Evolutionary conservation across 2,797 vertebrate species (phyloP).

Genomic region (Anguilla obscura): DNA sequence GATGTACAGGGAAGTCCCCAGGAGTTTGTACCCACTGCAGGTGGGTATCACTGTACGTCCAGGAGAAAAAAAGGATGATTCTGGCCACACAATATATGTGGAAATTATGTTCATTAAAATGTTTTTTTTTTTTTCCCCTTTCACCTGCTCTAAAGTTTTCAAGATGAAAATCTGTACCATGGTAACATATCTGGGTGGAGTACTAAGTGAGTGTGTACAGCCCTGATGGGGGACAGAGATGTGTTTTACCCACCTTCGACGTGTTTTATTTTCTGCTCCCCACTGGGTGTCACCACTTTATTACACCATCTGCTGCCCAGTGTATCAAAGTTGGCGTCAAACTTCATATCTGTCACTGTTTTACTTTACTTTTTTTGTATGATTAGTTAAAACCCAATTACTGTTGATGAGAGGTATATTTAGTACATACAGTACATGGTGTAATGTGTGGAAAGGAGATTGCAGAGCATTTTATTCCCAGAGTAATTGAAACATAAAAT

Average conservation of each 20-base stretch:
- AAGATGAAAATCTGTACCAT: neutral
- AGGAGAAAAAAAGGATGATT: neutral
- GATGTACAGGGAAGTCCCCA: neutral
- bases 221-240: too few species aligned
- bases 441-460: neutral
- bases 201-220: neutral
- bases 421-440: neutral
- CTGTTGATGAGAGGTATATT: neutral
- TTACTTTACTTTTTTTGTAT: neutral
- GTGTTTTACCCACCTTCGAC: too few species aligned
- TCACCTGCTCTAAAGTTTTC: neutral
- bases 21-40: neutral
- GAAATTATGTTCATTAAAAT: neutral
- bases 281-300: too few species aligned
- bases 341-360: too few species aligned
- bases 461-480: neutral
- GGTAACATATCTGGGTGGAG: neutral
- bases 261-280: too few species aligned
- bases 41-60: neutral
- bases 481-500: constrained; percentile 20
- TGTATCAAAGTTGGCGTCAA: too few species aligned
- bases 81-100: neutral
- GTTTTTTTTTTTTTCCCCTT: neutral
- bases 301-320: too few species aligned
- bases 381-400: neutral